A percentile compares a stretch with the other conserved stretches of the same genome.
These are phyloP conservation scores for Umimayanthus chanpuru DNA, from an alignment of 92 coral and sea anemone genomes.

Conservation along the genomic window DNA sequence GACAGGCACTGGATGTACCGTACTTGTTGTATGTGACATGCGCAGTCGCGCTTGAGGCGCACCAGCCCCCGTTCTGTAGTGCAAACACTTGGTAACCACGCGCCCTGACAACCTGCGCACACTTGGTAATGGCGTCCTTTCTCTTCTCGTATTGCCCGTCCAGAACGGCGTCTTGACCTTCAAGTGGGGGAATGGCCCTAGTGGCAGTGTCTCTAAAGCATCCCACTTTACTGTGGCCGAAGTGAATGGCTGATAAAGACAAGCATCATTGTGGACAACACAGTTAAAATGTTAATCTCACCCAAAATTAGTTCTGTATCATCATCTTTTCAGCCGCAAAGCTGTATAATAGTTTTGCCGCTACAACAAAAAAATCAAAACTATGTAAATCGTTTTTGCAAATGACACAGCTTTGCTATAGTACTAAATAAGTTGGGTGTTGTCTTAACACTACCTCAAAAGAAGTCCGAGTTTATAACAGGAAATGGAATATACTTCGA, in stretches of 20 bases:
- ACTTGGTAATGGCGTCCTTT: slow-evolving; percentile 36
- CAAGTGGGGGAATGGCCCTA: slow-evolving; percentile 47
- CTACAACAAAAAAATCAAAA: no score
- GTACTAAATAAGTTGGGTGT: no score
- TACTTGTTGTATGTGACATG: slow-evolving; percentile 28
- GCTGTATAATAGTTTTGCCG: no score
- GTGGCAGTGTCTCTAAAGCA: slow-evolving; percentile 33
- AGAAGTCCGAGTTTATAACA: no score
- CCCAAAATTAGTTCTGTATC: no score
- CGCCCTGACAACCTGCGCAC: slow-evolving; percentile 18
- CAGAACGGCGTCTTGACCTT: slow-evolving; percentile 40
- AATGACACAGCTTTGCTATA: no score
- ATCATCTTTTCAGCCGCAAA: neutral
- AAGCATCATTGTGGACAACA: neutral
- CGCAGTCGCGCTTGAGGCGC: slow-evolving; percentile 43
- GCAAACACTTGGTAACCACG: slow-evolving; percentile 50
- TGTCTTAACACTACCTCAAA: no score
- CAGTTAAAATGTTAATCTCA: neutral
- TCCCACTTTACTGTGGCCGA: slow-evolving; percentile 29
- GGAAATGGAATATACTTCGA: no score
- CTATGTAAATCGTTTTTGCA: no score
- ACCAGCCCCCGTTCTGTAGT: slow-evolving; percentile 50
- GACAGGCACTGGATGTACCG: slow-evolving; percentile 37
- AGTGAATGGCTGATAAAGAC: neutral
- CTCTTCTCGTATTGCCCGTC: slow-evolving; percentile 24